Evolutionary conservation across 2,888 invertebrate genomes (phyloP).

Genomic region (Clistopyga incitator): DNA sequence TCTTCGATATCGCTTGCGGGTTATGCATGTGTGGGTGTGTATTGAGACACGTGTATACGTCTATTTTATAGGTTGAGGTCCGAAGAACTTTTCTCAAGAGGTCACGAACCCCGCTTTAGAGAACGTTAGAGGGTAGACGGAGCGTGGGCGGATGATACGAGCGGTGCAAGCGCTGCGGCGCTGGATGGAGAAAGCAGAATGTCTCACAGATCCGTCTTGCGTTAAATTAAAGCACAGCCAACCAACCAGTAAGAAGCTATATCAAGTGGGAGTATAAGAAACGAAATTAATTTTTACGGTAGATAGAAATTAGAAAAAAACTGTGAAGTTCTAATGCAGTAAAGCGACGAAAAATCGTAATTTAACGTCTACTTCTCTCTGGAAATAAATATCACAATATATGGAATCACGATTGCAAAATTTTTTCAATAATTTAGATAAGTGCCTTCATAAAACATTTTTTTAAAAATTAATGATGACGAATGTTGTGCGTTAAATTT

Average conservation of each 20-base stretch:
- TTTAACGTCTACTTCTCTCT: too few relatives aligned
- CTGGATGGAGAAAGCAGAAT: constrained; percentile 4
- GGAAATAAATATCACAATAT: too few relatives aligned
- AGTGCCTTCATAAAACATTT: too few relatives aligned
- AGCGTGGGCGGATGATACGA: background rate
- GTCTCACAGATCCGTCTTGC: constrained; percentile 36
- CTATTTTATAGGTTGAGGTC: constrained; percentile 30
- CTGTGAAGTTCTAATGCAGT: too few relatives aligned
- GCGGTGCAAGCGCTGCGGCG: background rate
- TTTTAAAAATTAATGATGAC: too few relatives aligned
- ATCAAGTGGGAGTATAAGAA: background rate
- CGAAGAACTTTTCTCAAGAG: constrained; percentile 31
- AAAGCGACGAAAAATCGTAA: too few relatives aligned
- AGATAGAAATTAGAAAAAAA: background rate
- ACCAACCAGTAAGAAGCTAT: constrained; percentile 26
- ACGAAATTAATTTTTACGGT: background rate
- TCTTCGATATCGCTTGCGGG: constrained; percentile 16
- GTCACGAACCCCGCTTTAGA: constrained; percentile 39
- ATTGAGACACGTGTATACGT: background rate
- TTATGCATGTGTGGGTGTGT: background rate
- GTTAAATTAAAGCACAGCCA: constrained; percentile 46
- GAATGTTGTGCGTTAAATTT: too few relatives aligned
- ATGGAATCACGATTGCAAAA: too few relatives aligned
- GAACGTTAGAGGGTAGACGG: constrained; percentile 6
- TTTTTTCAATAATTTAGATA: too few relatives aligned